Percentiles rank a stretch among this genome's conserved stretches.
Evolutionary conservation across 2,888 invertebrate species (phyloP).

Genomic region (Synanthedon myopaeformis): DNA sequence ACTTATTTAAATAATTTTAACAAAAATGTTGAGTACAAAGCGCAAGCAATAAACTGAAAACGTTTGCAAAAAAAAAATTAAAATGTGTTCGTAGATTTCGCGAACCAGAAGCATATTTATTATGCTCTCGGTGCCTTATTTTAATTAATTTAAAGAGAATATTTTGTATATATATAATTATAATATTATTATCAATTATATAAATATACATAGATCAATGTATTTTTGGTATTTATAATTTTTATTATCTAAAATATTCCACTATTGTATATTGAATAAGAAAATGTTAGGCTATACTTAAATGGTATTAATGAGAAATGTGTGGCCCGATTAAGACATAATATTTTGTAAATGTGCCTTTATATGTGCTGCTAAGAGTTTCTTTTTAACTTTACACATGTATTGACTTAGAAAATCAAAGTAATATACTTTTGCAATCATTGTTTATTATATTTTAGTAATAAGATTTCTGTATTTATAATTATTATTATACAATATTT

Average conservation of each 20-base stretch:
- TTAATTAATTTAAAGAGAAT: constrained; percentile 2
- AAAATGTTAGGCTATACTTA: neutral
- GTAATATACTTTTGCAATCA: constrained; percentile 31
- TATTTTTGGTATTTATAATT: constrained; percentile 19
- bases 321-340: neutral
- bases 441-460: constrained; percentile 43
- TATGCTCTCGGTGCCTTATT: constrained; percentile 42
- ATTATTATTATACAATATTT: constrained; percentile 61
- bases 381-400: constrained; percentile 35
- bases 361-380: constrained; percentile 36
- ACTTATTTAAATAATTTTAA: constrained; percentile 20
- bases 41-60: constrained; percentile 15
- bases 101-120: constrained; percentile 25
- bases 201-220: constrained; percentile 9
- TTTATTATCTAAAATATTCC: constrained; percentile 20
- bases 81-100: constrained; percentile 12
- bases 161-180: constrained; percentile 17
- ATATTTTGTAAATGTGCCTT: constrained; percentile 51
- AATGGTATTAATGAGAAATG: neutral
- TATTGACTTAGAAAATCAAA: constrained; percentile 29
- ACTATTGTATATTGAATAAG: constrained; percentile 8
- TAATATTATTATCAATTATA: neutral
- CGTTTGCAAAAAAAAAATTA: constrained; percentile 3
- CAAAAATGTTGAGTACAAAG: constrained; percentile 40
- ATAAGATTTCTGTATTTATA: constrained; percentile 41